Conservation (phyloP, 2,113 vertebrate species). For the Xyrauchen texanus region DNA sequence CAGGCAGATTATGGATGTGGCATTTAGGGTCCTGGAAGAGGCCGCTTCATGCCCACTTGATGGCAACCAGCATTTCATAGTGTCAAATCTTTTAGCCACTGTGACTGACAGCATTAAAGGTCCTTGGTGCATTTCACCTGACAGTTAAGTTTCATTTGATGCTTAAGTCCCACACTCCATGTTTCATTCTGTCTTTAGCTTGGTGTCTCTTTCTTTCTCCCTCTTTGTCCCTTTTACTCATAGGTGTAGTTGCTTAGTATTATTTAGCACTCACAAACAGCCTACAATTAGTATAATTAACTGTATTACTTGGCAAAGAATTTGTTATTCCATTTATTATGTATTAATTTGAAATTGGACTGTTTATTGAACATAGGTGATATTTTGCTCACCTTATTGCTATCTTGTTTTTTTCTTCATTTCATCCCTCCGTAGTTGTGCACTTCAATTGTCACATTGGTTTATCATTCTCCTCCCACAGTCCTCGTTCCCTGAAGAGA, state of each 20-base stretch:
- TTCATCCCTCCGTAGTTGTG: not conserved
- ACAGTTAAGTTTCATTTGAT: conserved; percentile 52
- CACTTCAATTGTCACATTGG: conserved; percentile 31
- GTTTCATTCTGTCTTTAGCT: not conserved
- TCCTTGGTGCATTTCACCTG: conserved; percentile 49
- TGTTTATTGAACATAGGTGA: too few relatives aligned
- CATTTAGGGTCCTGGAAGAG: conserved; percentile 60
- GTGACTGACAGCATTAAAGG: conserved; percentile 47
- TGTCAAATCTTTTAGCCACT: conserved; percentile 43
- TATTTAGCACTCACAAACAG: too few relatives aligned
- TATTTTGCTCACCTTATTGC: too few relatives aligned
- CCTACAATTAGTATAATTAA: too few relatives aligned
- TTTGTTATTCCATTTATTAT: too few relatives aligned
- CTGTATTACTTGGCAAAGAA: too few relatives aligned
- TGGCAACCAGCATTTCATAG: conserved; percentile 13
- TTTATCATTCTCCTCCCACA: conserved; percentile 37
- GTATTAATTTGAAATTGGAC: too few relatives aligned
- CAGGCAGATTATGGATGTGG: conserved; percentile 68
- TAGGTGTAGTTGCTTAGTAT: not conserved
- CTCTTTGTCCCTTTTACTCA: conserved; percentile 2
- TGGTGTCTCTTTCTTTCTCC: conserved; percentile 14
- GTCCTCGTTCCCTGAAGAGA: conserved; percentile 33
- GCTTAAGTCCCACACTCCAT: not conserved
- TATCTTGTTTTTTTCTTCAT: too few relatives aligned
- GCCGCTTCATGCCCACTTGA: conserved; percentile 44